These are phyloP conservation scores for Chloebia gouldiae DNA, from an alignment of 2,113 vertebrate genomes.

Conservation along the genomic window DNA sequence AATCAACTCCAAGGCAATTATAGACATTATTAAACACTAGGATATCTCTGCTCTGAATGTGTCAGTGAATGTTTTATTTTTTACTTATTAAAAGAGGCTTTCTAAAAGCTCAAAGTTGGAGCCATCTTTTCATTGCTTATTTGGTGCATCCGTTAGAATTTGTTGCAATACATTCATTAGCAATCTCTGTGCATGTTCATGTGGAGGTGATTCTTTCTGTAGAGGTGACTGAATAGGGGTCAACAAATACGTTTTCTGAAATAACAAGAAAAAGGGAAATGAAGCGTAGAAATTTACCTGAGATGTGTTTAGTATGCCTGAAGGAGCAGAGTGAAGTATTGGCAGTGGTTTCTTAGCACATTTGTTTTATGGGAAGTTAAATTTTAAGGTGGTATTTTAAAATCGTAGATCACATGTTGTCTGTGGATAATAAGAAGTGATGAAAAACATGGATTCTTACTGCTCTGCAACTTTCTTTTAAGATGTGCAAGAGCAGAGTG, in stretches of 20 bases:
- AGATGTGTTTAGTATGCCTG: not conserved
- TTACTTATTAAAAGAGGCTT: not conserved
- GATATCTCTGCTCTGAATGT: not conserved
- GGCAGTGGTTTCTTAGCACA: not conserved
- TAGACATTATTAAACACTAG: not conserved
- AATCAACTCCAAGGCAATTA: not conserved
- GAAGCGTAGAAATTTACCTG: slow-evolving; percentile 29
- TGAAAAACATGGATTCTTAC: not conserved
- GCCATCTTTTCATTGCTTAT: not conserved
- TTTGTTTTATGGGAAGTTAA: slow-evolving; percentile 3
- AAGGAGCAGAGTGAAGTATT: not conserved
- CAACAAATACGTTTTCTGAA: not conserved
- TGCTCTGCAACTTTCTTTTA: not conserved
- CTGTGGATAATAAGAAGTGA: not conserved
- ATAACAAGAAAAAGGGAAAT: not conserved
- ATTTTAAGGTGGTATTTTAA: not conserved
- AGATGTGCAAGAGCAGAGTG: not conserved
- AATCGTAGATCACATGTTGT: not conserved
- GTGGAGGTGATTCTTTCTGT: not conserved
- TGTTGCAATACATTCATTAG: not conserved
- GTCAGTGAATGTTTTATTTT: not conserved
- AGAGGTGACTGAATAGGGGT: not conserved
- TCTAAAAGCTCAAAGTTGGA: not conserved
- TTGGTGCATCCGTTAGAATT: not conserved
- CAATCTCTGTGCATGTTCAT: not conserved